A percentile compares a stretch with the other conserved stretches of the same genome.
Evolutionary conservation across 2,113 vertebrate genomes (phyloP).

Genomic region (Malaclemys terrapin): DNA sequence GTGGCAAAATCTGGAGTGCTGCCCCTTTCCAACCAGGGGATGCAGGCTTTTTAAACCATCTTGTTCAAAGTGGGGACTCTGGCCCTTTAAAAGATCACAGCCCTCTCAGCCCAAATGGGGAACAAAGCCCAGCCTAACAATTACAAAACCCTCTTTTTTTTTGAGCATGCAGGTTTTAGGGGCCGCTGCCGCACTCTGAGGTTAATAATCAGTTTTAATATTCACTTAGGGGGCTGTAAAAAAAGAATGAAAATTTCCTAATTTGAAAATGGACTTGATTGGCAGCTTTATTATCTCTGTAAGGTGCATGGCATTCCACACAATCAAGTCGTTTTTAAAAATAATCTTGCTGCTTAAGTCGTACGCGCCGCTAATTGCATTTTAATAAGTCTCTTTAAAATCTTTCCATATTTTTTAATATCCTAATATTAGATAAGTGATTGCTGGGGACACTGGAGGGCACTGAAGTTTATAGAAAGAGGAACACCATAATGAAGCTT

Average conservation of each 20-base stretch:
- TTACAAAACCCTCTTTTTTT: slow-evolving; percentile 45
- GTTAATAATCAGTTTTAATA: slow-evolving; percentile 81
- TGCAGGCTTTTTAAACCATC: neutral
- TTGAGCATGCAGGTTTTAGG: slow-evolving; percentile 36
- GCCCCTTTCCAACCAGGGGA: neutral
- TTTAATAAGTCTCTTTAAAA: slow-evolving; percentile 89
- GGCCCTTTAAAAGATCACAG: slow-evolving; percentile 45
- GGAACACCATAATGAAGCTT: slow-evolving; percentile 71
- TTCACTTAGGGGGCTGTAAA: slow-evolving; percentile 81
- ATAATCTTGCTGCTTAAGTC: slow-evolving; percentile 87
- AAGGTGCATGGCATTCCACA: slow-evolving; percentile 84
- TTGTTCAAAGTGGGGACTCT: neutral
- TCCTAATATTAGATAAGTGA: slow-evolving; percentile 89
- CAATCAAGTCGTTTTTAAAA: slow-evolving; percentile 85
- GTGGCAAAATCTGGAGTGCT: neutral
- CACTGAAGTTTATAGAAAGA: slow-evolving; percentile 81
- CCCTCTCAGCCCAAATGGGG: neutral
- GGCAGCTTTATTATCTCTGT: slow-evolving; percentile 85
- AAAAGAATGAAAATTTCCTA: slow-evolving; percentile 78
- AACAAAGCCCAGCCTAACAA: slow-evolving; percentile 24
- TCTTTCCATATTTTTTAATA: slow-evolving; percentile 89
- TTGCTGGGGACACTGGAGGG: slow-evolving; percentile 87
- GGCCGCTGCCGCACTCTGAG: slow-evolving; percentile 49
- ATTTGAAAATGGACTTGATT: slow-evolving; percentile 80
- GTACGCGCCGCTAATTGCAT: slow-evolving; percentile 83